Conservation (phyloP, 2,888 invertebrate genomes). For the Antheraea assamensis region DNA sequence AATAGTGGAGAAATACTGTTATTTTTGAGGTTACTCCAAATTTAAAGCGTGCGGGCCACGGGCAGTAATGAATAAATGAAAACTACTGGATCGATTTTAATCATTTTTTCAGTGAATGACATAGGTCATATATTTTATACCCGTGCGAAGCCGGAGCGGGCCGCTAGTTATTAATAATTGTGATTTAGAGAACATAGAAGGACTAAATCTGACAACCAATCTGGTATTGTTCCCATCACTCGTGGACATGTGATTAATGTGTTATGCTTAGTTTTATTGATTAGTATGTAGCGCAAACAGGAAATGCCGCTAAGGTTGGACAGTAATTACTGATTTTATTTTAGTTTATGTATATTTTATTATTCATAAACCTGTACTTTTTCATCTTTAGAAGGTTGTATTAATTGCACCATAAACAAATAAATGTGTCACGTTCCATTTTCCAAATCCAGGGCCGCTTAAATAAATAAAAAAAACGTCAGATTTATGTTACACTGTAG, state of each 20-base stretch:
- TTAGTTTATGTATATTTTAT: background rate
- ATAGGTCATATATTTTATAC: too few relatives aligned
- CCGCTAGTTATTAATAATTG: background rate
- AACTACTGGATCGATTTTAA: too few relatives aligned
- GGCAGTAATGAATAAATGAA: too few relatives aligned
- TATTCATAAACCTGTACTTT: background rate
- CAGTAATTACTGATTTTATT: background rate
- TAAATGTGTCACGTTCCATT: conserved; percentile 32
- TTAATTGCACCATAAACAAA: conserved; percentile 37
- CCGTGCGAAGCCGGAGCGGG: too few relatives aligned
- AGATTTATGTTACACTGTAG: conserved; percentile 18
- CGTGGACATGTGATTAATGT: background rate
- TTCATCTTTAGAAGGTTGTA: conserved; percentile 21
- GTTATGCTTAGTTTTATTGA: background rate
- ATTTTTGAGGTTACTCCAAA: too few relatives aligned
- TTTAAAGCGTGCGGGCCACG: too few relatives aligned
- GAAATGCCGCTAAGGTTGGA: background rate
- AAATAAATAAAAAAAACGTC: conserved; percentile 30
- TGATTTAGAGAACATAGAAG: background rate
- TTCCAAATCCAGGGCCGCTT: conserved; percentile 31
- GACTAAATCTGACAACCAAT: background rate
- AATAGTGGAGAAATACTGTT: too few relatives aligned
- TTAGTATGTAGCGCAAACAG: background rate
- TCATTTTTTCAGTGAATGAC: too few relatives aligned
- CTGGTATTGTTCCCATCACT: background rate